These are phyloP conservation scores for Montipora capitata DNA, from an alignment of 92 coral and sea anemone genomes.

Conservation along the genomic window DNA sequence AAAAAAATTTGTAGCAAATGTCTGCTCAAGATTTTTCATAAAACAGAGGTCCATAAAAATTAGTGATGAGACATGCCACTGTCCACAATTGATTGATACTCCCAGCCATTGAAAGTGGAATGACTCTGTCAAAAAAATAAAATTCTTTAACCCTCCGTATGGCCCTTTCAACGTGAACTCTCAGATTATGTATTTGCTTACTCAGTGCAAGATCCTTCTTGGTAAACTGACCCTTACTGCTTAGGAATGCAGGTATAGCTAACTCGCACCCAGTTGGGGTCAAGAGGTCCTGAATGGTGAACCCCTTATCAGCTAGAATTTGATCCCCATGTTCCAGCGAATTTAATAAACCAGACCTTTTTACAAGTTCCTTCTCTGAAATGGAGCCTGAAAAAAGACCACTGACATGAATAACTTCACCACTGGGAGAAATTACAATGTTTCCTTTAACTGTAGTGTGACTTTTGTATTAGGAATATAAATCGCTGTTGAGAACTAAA, in stretches of 20 bases:
- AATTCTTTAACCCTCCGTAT: constrained; percentile 67
- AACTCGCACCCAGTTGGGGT: constrained; percentile 43
- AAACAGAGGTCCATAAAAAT: constrained; percentile 72
- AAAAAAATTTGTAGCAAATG: too few species aligned
- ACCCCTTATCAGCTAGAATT: constrained; percentile 48
- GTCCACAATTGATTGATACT: constrained; percentile 76
- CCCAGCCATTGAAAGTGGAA: constrained; percentile 71
- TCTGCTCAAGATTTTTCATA: too few species aligned
- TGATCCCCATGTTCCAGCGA: constrained; percentile 1
- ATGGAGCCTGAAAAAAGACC: constrained; percentile 25
- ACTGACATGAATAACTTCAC: background rate
- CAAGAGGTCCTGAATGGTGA: constrained; percentile 33
- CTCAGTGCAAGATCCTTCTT: too few species aligned
- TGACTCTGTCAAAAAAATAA: constrained; percentile 64
- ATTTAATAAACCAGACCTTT: constrained; percentile 30
- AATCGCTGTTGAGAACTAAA: constrained; percentile 58
- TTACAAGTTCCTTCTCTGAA: constrained; percentile 44
- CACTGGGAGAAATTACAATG: too few species aligned
- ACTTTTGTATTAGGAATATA: constrained; percentile 58
- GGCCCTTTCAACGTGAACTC: constrained; percentile 67
- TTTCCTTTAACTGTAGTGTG: constrained; percentile 66
- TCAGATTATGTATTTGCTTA: background rate
- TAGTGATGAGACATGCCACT: constrained; percentile 66
- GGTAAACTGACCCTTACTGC: too few species aligned
- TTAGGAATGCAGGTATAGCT: constrained; percentile 53